Conservation (phyloP, 2,113 vertebrate genomes). For the Camelus bactrianus region DNA sequence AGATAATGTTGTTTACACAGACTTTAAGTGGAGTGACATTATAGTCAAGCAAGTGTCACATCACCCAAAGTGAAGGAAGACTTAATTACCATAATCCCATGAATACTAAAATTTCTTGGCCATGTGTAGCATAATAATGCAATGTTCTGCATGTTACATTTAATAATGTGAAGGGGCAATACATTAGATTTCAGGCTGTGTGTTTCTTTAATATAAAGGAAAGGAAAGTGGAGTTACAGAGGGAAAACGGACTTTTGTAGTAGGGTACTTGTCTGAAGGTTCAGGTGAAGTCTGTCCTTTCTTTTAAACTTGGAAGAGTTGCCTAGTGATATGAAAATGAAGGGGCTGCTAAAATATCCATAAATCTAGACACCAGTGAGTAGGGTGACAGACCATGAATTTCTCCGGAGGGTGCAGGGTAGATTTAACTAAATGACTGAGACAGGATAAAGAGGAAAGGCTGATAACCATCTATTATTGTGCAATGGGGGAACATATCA, state of each 20-base stretch:
- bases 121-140: conserved; percentile 91
- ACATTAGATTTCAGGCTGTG: conserved; percentile 59
- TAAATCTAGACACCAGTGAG: conserved; percentile 36
- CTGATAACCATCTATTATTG: conserved; percentile 57
- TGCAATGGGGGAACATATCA: conserved; percentile 44
- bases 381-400: conserved; percentile 31
- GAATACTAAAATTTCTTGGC: conserved; percentile 90
- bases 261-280: not conserved
- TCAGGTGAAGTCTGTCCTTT: not conserved
- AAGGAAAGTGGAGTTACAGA: not conserved
- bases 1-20: conserved; percentile 94
- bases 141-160: conserved; percentile 84
- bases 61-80: conserved; percentile 91
- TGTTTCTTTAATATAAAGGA: conserved; percentile 63
- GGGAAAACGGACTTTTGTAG: not conserved
- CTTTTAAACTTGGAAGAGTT: not conserved
- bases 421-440: conserved; percentile 65
- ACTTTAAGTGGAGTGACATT: conserved; percentile 94
- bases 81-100: conserved; percentile 92
- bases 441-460: conserved; percentile 38
- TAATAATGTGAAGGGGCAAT: conserved; percentile 82
- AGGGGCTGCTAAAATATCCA: not conserved
- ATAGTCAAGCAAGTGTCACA: conserved; percentile 92
- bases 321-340: conserved; percentile 35
- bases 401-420: conserved; percentile 58